Evolutionary conservation across 2,888 invertebrate species (phyloP), one percentile per base, ranked within the genome.

Genomic region (Mesoligia furuncula): DNA sequence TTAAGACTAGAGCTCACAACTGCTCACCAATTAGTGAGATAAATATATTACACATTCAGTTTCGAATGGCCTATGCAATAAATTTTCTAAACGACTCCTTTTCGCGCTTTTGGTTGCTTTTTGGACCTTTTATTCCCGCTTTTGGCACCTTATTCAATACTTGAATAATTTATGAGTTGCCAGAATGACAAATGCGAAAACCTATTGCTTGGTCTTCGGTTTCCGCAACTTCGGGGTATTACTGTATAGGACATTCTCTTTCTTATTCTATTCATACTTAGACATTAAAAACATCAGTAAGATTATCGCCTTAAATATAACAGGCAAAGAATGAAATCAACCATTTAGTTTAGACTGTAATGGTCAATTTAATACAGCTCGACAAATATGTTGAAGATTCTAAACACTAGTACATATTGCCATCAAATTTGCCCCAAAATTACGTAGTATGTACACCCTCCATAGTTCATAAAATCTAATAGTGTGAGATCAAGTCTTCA

Each of bases 1-100:
- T 81, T 83, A 88, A 80, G 86, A 88, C 87, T 89, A 88, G 87
- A 87, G 79, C 84, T 85, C 85, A 81, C 87, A 87, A 87, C 79
- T 79, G 84, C 87, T 83, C 86, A 87, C 87, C 70, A 75, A 75
- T 86, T 75, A 75, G 83, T 78, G 79, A 86, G 77, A 69, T 70
- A 73, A 80, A 71, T 79, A 67, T 75, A 73, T 66, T 79, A 73
- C 69, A 73, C 72, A 73, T 74, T 68, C 73, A 75, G 9, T 70
- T 70, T 86, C 20, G 54, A 83, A 83, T 83, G 79, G 71, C 86
- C 79, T 73, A 83, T 75, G 75, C 84, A 83, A 79, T 83, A 86
- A 79, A 68, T 64, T 73, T 31, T 62, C 27, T 66, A 82, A 42
- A 80, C 31, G 61, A 61, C 36, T 66, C 36, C 15, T 36, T 77